These are phyloP conservation scores for Hyposoter dolosus DNA, from an alignment of 2,888 invertebrate genomes.

Conservation along the genomic window DNA sequence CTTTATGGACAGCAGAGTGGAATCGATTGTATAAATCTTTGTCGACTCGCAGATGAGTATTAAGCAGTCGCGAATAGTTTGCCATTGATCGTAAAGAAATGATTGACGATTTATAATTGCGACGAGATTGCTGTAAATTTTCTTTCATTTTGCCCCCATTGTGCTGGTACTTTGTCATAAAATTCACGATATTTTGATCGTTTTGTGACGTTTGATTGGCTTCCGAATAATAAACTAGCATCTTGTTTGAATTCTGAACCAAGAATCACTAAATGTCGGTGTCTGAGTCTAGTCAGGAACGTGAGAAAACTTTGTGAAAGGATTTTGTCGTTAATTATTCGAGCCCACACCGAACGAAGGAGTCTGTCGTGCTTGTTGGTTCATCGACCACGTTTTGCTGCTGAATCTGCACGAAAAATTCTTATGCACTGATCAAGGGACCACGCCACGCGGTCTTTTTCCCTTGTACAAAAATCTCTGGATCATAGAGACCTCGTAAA, in stretches of 20 bases:
- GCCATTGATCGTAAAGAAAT: neutral
- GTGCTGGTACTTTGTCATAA: neutral
- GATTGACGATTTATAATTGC: neutral
- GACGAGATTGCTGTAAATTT: neutral
- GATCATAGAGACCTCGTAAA: neutral
- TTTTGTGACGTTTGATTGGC: neutral
- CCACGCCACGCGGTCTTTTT: neutral
- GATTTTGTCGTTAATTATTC: constrained; percentile 51
- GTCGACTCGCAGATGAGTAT: neutral
- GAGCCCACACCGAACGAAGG: constrained; percentile 8
- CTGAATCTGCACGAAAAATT: neutral
- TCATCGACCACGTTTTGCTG: constrained; percentile 30
- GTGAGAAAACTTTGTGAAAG: constrained; percentile 50
- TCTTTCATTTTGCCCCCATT: neutral
- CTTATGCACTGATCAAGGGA: neutral
- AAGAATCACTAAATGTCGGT: neutral
- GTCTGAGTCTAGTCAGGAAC: constrained; percentile 1
- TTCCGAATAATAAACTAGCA: constrained; percentile 5
- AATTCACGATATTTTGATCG: constrained; percentile 1
- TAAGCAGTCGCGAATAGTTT: neutral
- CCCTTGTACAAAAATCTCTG: neutral
- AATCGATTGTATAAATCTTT: neutral
- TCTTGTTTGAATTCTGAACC: neutral
- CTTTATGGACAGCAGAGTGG: neutral
- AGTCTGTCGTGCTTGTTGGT: constrained; percentile 1